Evolutionary conservation across 1,140 invertebrate species (phyloP), one percentile per base, ranked within the genome.

Genomic region (Trichonephila clavipes): DNA sequence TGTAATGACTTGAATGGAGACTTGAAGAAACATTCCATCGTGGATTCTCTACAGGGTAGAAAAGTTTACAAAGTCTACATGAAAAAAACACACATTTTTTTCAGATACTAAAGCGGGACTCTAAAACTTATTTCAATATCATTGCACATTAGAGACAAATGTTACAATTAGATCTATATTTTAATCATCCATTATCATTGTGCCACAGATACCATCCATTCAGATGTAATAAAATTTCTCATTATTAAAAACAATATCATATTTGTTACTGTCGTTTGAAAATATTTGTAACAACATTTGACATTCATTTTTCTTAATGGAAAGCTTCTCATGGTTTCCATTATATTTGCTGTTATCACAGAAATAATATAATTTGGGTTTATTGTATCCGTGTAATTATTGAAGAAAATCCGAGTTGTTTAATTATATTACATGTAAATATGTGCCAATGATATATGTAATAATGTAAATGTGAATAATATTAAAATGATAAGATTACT

Each of bases 341-440:
- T 77, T 24, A 77, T 77, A 24, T 28, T 77, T 77, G 69, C 69
- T 77, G 69, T 77, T 77, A 77, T 28, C 28, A 5, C 3, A 77
- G 16, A 72, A 24, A 72, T 28, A 40, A 28, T 28, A 77, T 77
- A 34, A 34, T 77, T 34, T 77, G 69, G 69, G 40, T 77, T 14
- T 40, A 16, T 77, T 34, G 28, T 34, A 77, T 77, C 16, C 28
- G 28, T 77, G 69, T 28, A 77, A 77, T 18, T 16, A 18, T 28
- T 28, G 34, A 34, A 77, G 10, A 77, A 40, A 77, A 77, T 77
- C 69, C 69, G 28, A 77, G 69, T 77, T 77, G 69, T 85, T 85
- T 85, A 85, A 88, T n/a, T 62, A n/a, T 88, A 62, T 90, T 90
- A 90, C 21, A 21, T 92, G 90, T 92, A 92, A 59, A 92, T 92